Evolutionary conservation across 2,797 vertebrate genomes (phyloP), one percentile per base, ranked within the genome.

Genomic region (Siniperca undulata): DNA sequence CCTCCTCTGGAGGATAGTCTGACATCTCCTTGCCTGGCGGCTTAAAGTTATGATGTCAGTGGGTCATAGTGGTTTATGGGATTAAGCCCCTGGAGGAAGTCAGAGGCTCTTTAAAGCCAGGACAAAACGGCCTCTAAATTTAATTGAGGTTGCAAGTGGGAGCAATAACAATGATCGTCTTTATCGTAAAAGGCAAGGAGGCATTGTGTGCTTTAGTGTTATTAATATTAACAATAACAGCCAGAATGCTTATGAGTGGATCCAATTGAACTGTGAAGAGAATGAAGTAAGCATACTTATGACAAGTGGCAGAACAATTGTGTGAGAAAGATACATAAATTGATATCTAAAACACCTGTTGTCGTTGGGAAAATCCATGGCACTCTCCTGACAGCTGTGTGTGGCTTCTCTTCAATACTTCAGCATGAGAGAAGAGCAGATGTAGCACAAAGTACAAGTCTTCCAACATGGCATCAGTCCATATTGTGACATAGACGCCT

Each of bases 121-220:
- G 89, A 91, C 89, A 93, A 93, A 95, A 93, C 80, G 81, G 92
- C 91, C 90, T 94, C 93, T 94, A 94, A 94, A 93, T 95, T 94
- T 93, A 95, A 95, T 93, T 94, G 94, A 95, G 94, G 93, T 93
- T 93, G 89, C 89, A 88, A 92, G 84, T 82, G 89, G 88, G 86
- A 67, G 74, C 92, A 94, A 92, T 94, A 95, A 93, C 93, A 94
- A 93, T 91, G 93, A 92, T 91, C 82, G 78, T 73, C 77, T 86
- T 90, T 84, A 91, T 93, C 81, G 65, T 92, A 88, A 93, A 92
- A 93, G 80, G 80, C 89, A 89, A 82, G 73, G 71, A 85, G 80
- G 84, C 85, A 81, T 83, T 40, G 66, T 88, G 72, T 70, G 80
- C 78, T 81, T 65, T 16, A 27, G 77, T 62, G 83, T 82, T 91